These are phyloP conservation scores for Bombus huntii DNA, from an alignment of 1,140 invertebrate genomes.

Conservation along the genomic window DNA sequence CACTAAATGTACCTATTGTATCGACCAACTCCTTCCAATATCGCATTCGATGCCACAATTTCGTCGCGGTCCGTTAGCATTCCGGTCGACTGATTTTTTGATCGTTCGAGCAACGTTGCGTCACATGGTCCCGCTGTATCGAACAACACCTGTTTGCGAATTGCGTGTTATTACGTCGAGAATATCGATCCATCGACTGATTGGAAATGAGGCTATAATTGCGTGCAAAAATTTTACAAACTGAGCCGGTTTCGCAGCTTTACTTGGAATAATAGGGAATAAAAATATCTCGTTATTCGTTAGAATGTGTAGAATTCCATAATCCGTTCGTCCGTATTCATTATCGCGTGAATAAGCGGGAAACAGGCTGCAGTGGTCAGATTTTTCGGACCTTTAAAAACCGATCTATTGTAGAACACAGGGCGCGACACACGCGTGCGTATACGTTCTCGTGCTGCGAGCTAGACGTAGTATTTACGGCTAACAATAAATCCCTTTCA, in stretches of 20 bases:
- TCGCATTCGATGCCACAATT: constrained; percentile 37
- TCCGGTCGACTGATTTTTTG: constrained; percentile 30
- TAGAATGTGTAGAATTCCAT: not conserved
- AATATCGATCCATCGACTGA: not conserved
- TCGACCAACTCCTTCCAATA: constrained; percentile 55
- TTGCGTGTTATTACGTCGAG: not conserved
- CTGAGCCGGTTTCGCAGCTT: not conserved
- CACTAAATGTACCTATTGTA: constrained; percentile 49
- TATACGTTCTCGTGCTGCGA: not conserved
- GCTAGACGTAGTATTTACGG: constrained; percentile 34
- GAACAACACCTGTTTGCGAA: constrained; percentile 6
- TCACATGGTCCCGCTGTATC: not conserved
- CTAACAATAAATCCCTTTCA: constrained; percentile 57
- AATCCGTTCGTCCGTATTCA: not conserved
- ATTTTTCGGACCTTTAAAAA: not conserved
- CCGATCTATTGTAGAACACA: not conserved
- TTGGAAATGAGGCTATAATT: not conserved
- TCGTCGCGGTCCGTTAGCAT: constrained; percentile 26
- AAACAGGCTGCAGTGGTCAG: not conserved
- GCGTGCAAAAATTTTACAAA: not conserved
- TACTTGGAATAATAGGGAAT: not conserved
- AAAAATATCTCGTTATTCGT: not conserved
- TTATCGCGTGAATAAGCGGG: not conserved
- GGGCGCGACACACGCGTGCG: not conserved
- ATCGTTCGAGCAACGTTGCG: not conserved